Base-by-base conservation (phyloP, 1,140 invertebrate genomes). In the Phocides pigmalion region DNA sequence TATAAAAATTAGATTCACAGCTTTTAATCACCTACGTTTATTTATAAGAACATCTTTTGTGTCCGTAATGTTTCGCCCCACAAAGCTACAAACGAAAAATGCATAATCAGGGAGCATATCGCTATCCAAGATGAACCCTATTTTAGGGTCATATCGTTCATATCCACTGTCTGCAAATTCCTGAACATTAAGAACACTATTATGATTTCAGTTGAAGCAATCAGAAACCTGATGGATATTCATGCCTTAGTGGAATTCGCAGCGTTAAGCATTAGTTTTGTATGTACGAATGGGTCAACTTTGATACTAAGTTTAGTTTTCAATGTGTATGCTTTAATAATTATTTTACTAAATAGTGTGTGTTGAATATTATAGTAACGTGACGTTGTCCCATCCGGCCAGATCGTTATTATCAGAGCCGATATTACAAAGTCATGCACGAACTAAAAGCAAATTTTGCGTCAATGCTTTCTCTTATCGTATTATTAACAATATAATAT, bases 51-150 rank as follows among this genome's bases (percentile, higher is more conserved):
- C 70, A 68, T 76, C 63, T 76, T 74, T 82, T 46, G 25, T 66
- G 37, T 76, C 71, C 62, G 53, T 62, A 68, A 61, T 37, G 56
- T 75, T 69, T 77, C 64, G 64, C 74, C 72, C 70, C 66, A 75
- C 69, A 72, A 93, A 93, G 28, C 62, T 69, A 81, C 94, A 95
- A 58, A 65, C 77, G 75, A 88, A 92, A 20, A 54, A 73, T 70
- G 47, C 74, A 50, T 63, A 42, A 78, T 82, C 78, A 68, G 70
- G 82, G 3, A 94, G 51, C 53, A 78, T 76, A 42, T 92, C 70
- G 50, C 89, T 89, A 78, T 81, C 80, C 71, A 94, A 73, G 46
- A 81, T 90, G 79, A 93, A 94, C 72, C 94, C 94, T 72, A 93
- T 71, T 84, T 92, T 94, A 14, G 94, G 93, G 89, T 93, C 89